Evolutionary conservation across 2,888 invertebrate species (phyloP).

Genomic region (Leptinotarsa rubiginosa): DNA sequence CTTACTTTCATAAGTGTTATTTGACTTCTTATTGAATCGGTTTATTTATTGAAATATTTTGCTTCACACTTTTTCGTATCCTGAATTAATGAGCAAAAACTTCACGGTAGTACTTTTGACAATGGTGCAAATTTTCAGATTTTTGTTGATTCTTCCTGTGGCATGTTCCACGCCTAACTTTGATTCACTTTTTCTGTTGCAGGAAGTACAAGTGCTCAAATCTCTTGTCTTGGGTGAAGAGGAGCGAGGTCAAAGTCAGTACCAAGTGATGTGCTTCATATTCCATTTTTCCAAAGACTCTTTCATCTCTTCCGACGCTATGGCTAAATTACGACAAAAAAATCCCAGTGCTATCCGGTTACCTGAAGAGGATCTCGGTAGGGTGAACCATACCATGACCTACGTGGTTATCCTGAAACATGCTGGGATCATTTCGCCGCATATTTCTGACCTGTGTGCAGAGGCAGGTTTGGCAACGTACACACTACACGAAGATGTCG

Average conservation of each 20-base stretch:
- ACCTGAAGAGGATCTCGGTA: slow-evolving; percentile 91
- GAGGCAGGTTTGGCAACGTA: slow-evolving; percentile 83
- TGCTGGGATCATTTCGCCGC: slow-evolving; percentile 77
- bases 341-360: slow-evolving; percentile 71
- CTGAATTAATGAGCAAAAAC: no score
- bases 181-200: slow-evolving; percentile 55
- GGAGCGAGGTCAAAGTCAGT: slow-evolving; percentile 88
- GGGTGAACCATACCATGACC: slow-evolving; percentile 86
- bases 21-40: no score
- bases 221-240: slow-evolving; percentile 91
- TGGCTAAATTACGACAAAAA: slow-evolving; percentile 93
- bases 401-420: slow-evolving; percentile 80
- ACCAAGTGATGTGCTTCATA: slow-evolving; percentile 92
- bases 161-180: background rate
- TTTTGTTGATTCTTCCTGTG: no score
- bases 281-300: slow-evolving; percentile 91
- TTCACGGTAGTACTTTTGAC: no score
- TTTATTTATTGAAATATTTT: no score
- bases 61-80: no score
- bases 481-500: slow-evolving; percentile 81
- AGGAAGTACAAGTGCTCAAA: slow-evolving; percentile 95
- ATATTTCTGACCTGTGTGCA: slow-evolving; percentile 81
- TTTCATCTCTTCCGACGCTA: slow-evolving; percentile 95
- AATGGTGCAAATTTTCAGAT: no score
- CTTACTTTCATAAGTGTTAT: no score